Evolutionary conservation across 2,888 invertebrate species (phyloP), one percentile per base, ranked within the genome.

Genomic region (Trachelus iudaicus): DNA sequence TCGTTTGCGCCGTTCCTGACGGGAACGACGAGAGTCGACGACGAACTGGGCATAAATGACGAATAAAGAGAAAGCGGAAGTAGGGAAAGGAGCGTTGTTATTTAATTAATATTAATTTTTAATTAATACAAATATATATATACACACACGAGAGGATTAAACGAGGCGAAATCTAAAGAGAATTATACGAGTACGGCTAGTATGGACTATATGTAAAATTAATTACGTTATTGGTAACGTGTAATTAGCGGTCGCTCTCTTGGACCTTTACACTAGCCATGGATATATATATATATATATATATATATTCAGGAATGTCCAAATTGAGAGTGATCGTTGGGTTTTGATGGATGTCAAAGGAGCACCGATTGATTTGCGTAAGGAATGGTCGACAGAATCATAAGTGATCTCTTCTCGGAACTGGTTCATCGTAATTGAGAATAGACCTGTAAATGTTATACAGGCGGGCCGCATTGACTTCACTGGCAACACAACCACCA

Each of bases 161-260:
- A 23, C 23, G 56, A 56, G 56, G 30, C 77, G 77, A 77, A 78
- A 81, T 80, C 80, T 79, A 82, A 82, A 77, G 76, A 73, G 71
- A 81, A 81, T 77, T 77, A 82, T 77, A 82, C 76, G 81, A 82
- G 69, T 78, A 82, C 68, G n/a, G 35, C 37, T 30, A 74, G 74
- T 34, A 71, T 40, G 34, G 74, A 35, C 23, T 15, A 74, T 74
- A 34, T 79, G 78, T 81, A 81, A 81, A 80, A 81, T 81, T 81
- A 83, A 82, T 83, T 78, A 79, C 73, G 80, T 77, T 80, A 79
- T 79, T 77, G 79, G 79, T 82, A 81, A 81, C 79, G 78, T 75
- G 78, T 78, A 69, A 81, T 77, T 81, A 81, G 75, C 77, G 79
- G 77, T 76, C 79, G 79, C 76, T 75, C 79, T 76, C 56, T 56